Evolutionary conservation across 1,140 invertebrate species (phyloP), one percentile per base, ranked within the genome.

Genomic region (Acromyrmex echinatior): DNA sequence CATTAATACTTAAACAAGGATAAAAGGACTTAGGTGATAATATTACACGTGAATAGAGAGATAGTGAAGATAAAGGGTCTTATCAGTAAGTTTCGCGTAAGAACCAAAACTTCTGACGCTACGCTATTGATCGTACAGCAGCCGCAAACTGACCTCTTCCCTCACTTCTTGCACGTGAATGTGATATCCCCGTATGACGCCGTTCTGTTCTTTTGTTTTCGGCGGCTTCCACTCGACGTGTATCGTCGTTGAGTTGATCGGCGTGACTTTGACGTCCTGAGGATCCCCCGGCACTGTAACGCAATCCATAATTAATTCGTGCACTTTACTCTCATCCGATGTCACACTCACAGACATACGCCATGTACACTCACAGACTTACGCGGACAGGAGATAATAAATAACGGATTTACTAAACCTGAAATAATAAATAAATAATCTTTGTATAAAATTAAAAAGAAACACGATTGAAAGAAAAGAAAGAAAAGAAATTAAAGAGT

Each of bases 141-240:
- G 39, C 68, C 80, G 25, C 60, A 66, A 74, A 90, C 92, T 70
- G 93, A 98, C 98, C 96, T 98, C 97, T 92, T 98, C 97, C 92
- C 97, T 97, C 12, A 98, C 96, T 96, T 99, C 99, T 94, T 99
- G 98, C 2, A 99, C 97, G 94, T 99, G 98, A 73, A 99, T 98
- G 92, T 99, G 99, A 95, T 99, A 99, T 3, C 99, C 99, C 51
- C 98, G 97, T 89, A 99, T 99, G 73, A 99, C 97, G n/a, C 99
- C 99, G 95, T 99, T 99, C 85, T 98, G 97, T 90, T 99, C 98
- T 92, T 98, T 98, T 86, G 98, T 97, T 74, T 96, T 96, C 0
- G 99, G 99, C 1, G 98, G 97, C 92, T 98, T 97, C 99, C 99
- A 99, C 68, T 97, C 96, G 10, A 99, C 98, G 92, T 97, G 97